A percentile compares a stretch with the other conserved stretches of the same genome.
These are phyloP conservation scores for Mactromeris polynyma DNA, from an alignment of 2,888 invertebrate species.

Conservation along the genomic window DNA sequence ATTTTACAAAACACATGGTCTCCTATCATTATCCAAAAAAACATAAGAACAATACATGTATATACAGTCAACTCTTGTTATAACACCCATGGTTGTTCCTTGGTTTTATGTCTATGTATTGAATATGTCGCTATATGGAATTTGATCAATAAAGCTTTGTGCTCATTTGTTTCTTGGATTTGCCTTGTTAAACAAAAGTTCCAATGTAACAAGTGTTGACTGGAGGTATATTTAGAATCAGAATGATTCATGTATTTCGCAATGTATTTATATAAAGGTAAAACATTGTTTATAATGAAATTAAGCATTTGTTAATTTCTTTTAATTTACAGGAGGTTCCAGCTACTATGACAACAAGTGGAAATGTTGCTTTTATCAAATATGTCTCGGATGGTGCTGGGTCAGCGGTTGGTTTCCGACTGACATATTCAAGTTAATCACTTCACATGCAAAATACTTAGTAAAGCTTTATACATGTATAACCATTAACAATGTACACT, in stretches of 20 bases:
- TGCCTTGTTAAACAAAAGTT: background rate
- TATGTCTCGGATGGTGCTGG: conserved; percentile 75
- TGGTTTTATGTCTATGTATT: too few relatives aligned
- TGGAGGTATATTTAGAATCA: background rate
- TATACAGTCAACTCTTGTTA: too few relatives aligned
- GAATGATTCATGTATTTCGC: background rate
- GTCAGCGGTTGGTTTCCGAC: conserved; percentile 75
- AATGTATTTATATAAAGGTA: too few relatives aligned
- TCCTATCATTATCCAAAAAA: too few relatives aligned
- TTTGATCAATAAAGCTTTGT: too few relatives aligned
- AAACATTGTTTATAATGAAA: background rate
- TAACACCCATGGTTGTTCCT: too few relatives aligned
- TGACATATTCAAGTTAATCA: conserved; percentile 74
- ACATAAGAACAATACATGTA: too few relatives aligned
- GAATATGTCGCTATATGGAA: too few relatives aligned
- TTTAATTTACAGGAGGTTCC: conserved; percentile 72
- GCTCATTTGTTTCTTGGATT: too few relatives aligned
- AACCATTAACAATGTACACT: too few relatives aligned
- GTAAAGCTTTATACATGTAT: too few relatives aligned
- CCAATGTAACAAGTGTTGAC: background rate
- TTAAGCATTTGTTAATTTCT: background rate
- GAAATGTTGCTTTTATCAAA: conserved; percentile 74
- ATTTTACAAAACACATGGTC: too few relatives aligned
- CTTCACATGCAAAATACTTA: background rate
- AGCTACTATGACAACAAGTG: conserved; percentile 64